phyloP scores from a whole-genome alignment of 2,888 invertebrate genomes.

The Agapetus fuscipes region DNA sequence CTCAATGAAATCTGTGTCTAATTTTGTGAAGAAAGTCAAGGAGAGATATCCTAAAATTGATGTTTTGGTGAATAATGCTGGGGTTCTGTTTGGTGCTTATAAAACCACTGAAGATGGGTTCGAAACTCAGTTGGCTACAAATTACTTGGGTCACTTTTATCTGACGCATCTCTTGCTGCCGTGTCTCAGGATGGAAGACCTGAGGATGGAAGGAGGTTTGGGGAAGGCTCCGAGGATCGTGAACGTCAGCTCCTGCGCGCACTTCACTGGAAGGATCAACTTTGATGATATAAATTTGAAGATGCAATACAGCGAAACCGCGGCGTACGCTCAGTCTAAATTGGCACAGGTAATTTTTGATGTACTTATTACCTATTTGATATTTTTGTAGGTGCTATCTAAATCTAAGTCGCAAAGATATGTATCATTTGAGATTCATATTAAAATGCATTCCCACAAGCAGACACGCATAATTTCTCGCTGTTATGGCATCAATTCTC shows the following conservation, averaged over 20 bases:
- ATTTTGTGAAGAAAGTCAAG: conserved; percentile 60
- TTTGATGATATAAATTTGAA: conserved; percentile 65
- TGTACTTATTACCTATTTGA: too few relatives aligned
- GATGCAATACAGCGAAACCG: conserved; percentile 51
- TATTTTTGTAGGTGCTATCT: too few relatives aligned
- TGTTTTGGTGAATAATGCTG: conserved; percentile 78
- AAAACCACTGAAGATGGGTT: conserved; percentile 69
- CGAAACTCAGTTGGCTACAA: too few relatives aligned
- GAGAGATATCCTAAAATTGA: conserved; percentile 56
- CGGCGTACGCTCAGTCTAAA: conserved; percentile 78
- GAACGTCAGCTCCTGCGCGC: conserved; percentile 79
- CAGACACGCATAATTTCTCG: too few relatives aligned
- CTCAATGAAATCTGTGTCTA: conserved; percentile 64
- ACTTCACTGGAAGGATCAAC: conserved; percentile 61
- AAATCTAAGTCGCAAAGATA: too few relatives aligned
- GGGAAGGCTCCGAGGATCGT: conserved; percentile 69
- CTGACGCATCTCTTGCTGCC: conserved; percentile 73
- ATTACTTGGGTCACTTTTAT: conserved; percentile 79
- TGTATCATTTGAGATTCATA: too few relatives aligned
- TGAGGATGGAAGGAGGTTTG: conserved; percentile 42
- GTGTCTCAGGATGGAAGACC: conserved; percentile 53
- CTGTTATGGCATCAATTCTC: too few relatives aligned
- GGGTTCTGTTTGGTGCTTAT: conserved; percentile 81
- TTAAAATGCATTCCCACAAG: too few relatives aligned
- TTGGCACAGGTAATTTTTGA: conserved; percentile 55